These are phyloP conservation scores for Neodiprion virginianus DNA, from an alignment of 1,140 invertebrate species.

Conservation along the genomic window DNA sequence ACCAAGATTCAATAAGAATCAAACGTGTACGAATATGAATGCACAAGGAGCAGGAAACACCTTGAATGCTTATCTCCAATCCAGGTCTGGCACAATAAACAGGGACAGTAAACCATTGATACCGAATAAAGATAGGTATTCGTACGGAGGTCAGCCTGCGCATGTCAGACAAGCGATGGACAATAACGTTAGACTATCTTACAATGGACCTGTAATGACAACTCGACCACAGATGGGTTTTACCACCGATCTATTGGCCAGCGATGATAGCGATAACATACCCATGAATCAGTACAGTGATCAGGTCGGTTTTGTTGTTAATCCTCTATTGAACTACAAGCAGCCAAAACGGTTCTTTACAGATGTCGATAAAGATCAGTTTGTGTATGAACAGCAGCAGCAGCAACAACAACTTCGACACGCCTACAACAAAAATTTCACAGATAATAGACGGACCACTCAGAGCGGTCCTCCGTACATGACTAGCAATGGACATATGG, in stretches of 20 bases:
- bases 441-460: conserved; percentile 35
- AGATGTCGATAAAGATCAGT: not conserved
- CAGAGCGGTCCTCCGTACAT: conserved; percentile 30
- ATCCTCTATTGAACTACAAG: conserved; percentile 23
- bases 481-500: conserved; percentile 35
- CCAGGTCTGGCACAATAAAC: not conserved
- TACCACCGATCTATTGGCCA: conserved; percentile 28
- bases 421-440: conserved; percentile 15
- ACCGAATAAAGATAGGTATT: conserved; percentile 40
- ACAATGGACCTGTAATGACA: conserved; percentile 21
- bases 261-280: not conserved
- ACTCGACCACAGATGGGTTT: conserved; percentile 42
- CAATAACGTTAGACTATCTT: conserved; percentile 27
- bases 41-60: not conserved
- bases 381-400: not conserved
- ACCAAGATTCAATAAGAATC: not conserved
- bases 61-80: not conserved
- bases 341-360: conserved; percentile 17
- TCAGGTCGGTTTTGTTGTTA: conserved; percentile 38
- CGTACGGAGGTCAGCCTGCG: conserved; percentile 29
- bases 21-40: not conserved
- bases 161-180: conserved; percentile 14
- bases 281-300: conserved; percentile 27
- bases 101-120: not conserved
- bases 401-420: not conserved